Base-by-base conservation (phyloP, 2,113 vertebrate genomes). In the Calidris pygmaea region DNA sequence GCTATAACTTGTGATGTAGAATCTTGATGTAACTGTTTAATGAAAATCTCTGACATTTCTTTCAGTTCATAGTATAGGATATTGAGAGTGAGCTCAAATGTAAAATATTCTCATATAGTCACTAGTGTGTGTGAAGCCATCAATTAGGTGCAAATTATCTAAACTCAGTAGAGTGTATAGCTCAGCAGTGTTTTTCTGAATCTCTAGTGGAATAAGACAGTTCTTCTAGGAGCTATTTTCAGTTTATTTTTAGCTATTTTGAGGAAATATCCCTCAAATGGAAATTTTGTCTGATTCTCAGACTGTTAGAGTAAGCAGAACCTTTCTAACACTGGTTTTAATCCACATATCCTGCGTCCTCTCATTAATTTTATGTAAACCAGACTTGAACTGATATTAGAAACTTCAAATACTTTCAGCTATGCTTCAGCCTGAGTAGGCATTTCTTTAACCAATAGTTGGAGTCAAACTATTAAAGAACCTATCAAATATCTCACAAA, bases 1-100 rank as follows among this genome's bases (percentile, higher is more conserved):
- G 5, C 16, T 43, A 2, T 30, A 37, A 37, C 34, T 1, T 39
- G 32, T 0, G 0, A 32, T 27, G 16, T 21, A 63, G 53, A 66
- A 75, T 72, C 37, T 75, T 26, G 4, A 18, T 27, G 7, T 58
- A 75, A 16, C 8, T 45, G 16, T 22, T 47, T 74, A 85, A 63
- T 45, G 22, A 50, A 85, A 62, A 11, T 47, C 24, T 83, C 59
- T 68, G 39, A 37, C 13, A n/a, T 48, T 72, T 87, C 12, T 80
- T 76, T 77, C 15, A 21, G 41, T 67, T 66, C 16, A 14, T 53
- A n/a, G 9, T 14, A 12, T 66, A 58, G 7, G 16, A 39, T 43
- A 53, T 7, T 63, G 21, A 90, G 50, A 59, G 26, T 37, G 58
- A 89, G 19, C 34, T 78, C 26, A 66, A 85, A 48, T 23, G 14